Conservation (phyloP, 2,113 vertebrate genomes). For the Onychostoma macrolepis region DNA sequence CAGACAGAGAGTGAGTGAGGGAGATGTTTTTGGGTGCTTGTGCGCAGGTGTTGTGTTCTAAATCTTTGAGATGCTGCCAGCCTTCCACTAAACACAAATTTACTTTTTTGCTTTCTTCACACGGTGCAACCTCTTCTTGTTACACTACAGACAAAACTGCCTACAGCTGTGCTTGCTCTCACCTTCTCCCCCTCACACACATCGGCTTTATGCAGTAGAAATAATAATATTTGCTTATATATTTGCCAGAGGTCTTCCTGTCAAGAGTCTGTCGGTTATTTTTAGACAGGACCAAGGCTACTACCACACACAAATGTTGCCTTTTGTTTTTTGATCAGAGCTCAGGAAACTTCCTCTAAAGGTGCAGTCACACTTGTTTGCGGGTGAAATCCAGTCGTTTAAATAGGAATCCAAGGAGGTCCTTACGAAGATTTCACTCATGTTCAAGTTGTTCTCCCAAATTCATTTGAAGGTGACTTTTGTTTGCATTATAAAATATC, state of each 20-base stretch:
- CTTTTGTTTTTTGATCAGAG: conserved; percentile 11
- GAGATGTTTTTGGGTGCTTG: conserved; percentile 14
- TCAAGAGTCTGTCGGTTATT: conserved; percentile 15
- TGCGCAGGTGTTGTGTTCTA: conserved; percentile 18
- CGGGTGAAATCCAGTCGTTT: not conserved
- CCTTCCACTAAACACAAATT: conserved; percentile 9
- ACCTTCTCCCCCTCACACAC: conserved; percentile 19
- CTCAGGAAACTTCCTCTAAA: not conserved
- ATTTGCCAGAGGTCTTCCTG: conserved; percentile 26
- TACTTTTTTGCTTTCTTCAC: conserved; percentile 21
- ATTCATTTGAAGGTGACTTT: not conserved
- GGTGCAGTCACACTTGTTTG: not conserved
- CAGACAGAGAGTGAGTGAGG: conserved; percentile 7
- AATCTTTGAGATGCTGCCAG: conserved; percentile 44
- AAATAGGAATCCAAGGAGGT: not conserved
- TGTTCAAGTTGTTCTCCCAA: not conserved
- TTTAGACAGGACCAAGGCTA: not conserved
- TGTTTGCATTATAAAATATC: not conserved
- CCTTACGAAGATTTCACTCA: not conserved
- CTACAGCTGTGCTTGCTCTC: conserved; percentile 40
- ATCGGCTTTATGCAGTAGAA: conserved; percentile 28
- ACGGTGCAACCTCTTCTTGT: conserved; percentile 16
- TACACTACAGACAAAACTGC: conserved; percentile 36
- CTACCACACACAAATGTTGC: not conserved
- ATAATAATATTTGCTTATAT: conserved; percentile 18